A percentile compares a stretch with the other conserved stretches of the same genome.
Evolutionary conservation across 2,797 vertebrate genomes (phyloP).

Genomic region (Aulostomus chinensis): DNA sequence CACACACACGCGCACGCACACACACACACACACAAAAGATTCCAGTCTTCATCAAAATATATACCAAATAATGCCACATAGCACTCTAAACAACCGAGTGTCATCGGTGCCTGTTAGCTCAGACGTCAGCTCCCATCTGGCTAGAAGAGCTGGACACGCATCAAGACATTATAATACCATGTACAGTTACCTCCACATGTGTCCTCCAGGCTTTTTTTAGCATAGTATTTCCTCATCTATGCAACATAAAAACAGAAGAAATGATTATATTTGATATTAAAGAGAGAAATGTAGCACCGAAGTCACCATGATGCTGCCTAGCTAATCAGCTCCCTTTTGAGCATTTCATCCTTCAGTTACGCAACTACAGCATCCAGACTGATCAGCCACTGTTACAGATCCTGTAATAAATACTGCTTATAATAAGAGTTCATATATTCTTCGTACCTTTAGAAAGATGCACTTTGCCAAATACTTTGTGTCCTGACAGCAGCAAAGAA

Average conservation of each 20-base stretch:
- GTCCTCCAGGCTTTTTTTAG: slow-evolving; percentile 42
- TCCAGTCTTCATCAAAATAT: slow-evolving; percentile 74
- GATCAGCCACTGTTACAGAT: slow-evolving; percentile 4
- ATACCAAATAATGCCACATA: slow-evolving; percentile 37
- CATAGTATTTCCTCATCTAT: slow-evolving; percentile 29
- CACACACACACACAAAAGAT: slow-evolving; percentile 39
- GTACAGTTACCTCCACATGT: slow-evolving; percentile 32
- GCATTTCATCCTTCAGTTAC: neutral
- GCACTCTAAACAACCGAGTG: slow-evolving; percentile 13
- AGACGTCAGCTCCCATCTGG: slow-evolving; percentile 12
- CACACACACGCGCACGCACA: neutral
- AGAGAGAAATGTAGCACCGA: slow-evolving; percentile 43
- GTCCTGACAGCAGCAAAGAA: slow-evolving; percentile 3
- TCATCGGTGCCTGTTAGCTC: slow-evolving; percentile 10
- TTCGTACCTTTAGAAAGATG: neutral
- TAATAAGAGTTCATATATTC: no score
- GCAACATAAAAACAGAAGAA: slow-evolving; percentile 37
- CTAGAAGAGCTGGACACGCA: slow-evolving; percentile 22
- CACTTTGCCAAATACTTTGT: neutral
- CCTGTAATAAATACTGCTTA: slow-evolving; percentile 12
- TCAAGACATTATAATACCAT: neutral
- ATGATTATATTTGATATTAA: slow-evolving; percentile 38
- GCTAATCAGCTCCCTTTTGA: slow-evolving; percentile 33
- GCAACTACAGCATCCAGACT: slow-evolving; percentile 6
- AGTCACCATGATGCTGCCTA: slow-evolving; percentile 10